phyloP scores from a whole-genome alignment of 2,888 invertebrate species.

The Limnephilus rhombicus region DNA sequence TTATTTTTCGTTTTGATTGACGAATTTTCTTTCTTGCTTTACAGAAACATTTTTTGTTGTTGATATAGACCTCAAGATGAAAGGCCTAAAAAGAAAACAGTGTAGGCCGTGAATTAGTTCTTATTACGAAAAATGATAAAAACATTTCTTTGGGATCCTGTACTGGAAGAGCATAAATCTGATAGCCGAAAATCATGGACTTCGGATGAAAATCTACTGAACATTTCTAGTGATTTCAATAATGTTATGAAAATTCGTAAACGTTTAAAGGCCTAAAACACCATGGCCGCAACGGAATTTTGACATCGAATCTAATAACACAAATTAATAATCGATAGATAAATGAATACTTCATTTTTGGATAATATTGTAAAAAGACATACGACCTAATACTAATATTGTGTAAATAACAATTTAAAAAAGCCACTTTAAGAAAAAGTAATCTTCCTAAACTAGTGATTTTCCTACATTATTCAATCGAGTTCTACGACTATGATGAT shows the following conservation, averaged over 20 bases:
- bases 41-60: not conserved
- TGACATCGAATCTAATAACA: conserved; percentile 16
- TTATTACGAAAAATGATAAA: conserved; percentile 23
- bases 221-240: conserved; percentile 19
- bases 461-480: not conserved
- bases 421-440: not conserved
- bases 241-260: conserved; percentile 32
- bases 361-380: not conserved
- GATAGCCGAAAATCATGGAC: conserved; percentile 43
- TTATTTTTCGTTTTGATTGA: too few species aligned
- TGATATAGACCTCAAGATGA: not conserved
- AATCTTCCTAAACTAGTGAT: not conserved
- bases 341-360: not conserved
- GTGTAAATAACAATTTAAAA: not conserved
- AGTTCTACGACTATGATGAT: not conserved
- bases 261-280: conserved; percentile 38
- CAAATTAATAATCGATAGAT: conserved; percentile 2
- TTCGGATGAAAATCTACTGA: conserved; percentile 43
- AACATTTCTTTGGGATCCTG: conserved; percentile 11
- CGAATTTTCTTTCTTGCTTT: not conserved
- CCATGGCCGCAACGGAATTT: conserved; percentile 51
- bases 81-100: conserved; percentile 9
- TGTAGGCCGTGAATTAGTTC: not conserved
- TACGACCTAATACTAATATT: not conserved
- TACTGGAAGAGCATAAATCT: not conserved